Conservation (phyloP, 2,797 vertebrate species). For the Amblyraja radiata region DNA sequence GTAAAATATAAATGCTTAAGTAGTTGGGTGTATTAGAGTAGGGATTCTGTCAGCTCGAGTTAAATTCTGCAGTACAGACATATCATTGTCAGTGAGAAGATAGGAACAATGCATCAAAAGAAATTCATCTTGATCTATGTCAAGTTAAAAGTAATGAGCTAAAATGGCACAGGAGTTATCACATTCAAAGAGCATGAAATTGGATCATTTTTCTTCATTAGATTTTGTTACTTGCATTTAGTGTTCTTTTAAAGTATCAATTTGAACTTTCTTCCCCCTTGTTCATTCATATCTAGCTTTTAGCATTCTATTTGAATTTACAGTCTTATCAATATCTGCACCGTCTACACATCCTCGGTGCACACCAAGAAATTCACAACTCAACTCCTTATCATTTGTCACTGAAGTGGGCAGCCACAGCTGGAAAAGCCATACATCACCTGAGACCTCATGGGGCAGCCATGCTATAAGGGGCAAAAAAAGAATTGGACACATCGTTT, state of each 20-base stretch:
- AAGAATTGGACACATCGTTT: neutral
- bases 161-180: constrained; percentile 51
- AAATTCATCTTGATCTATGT: constrained; percentile 46
- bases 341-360: neutral
- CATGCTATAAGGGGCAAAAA: neutral
- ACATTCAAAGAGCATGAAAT: constrained; percentile 45
- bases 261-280: constrained; percentile 16
- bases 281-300: neutral
- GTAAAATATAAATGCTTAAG: constrained; percentile 41
- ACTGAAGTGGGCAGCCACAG: neutral
- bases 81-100: neutral
- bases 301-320: constrained; percentile 12
- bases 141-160: constrained; percentile 47
- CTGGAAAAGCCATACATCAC: neutral
- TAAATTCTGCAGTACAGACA: constrained; percentile 39
- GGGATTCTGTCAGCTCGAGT: constrained; percentile 43
- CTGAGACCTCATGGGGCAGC: neutral
- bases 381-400: neutral
- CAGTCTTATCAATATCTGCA: neutral
- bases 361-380: neutral
- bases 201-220: constrained; percentile 51
- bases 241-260: constrained; percentile 37
- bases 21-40: constrained; percentile 42
- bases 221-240: constrained; percentile 37
- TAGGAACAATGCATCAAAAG: constrained; percentile 12